These are phyloP conservation scores for Catocala sponsa DNA, from an alignment of 2,888 invertebrate genomes.

Conservation along the genomic window DNA sequence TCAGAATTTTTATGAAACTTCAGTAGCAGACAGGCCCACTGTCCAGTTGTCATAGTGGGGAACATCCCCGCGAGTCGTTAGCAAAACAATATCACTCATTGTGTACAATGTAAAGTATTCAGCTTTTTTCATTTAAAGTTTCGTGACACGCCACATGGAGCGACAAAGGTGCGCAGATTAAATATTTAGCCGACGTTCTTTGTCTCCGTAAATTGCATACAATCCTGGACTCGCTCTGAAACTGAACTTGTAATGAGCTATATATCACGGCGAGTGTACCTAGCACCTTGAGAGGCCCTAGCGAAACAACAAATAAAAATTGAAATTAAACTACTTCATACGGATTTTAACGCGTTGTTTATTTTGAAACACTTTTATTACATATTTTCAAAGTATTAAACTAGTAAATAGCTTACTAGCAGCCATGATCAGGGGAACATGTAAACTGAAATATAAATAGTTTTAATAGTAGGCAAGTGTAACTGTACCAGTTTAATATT, in stretches of 20 bases:
- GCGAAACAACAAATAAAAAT: neutral
- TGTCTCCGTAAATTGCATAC: constrained; percentile 49
- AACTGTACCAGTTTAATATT: no score
- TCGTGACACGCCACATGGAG: constrained; percentile 18
- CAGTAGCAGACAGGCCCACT: neutral
- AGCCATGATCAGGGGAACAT: no score
- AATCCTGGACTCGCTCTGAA: constrained; percentile 37
- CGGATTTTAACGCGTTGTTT: no score
- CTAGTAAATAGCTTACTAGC: no score
- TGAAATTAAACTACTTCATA: no score
- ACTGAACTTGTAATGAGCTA: constrained; percentile 40
- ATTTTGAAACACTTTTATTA: no score
- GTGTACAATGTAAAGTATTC: constrained; percentile 1
- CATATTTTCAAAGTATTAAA: no score
- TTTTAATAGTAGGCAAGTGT: no score
- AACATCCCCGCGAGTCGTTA: constrained; percentile 3
- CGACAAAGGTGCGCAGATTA: constrained; percentile 47
- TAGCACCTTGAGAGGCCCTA: neutral
- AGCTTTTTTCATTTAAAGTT: constrained; percentile 7
- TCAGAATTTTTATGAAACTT: constrained; percentile 4
- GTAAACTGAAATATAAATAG: no score
- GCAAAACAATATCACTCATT: constrained; percentile 10
- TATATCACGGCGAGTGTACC: constrained; percentile 25
- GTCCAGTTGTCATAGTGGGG: constrained; percentile 1
- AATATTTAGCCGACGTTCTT: constrained; percentile 54